Evolutionary conservation across 2,888 invertebrate genomes (phyloP).

Genomic region (Aphodius sticticus): DNA sequence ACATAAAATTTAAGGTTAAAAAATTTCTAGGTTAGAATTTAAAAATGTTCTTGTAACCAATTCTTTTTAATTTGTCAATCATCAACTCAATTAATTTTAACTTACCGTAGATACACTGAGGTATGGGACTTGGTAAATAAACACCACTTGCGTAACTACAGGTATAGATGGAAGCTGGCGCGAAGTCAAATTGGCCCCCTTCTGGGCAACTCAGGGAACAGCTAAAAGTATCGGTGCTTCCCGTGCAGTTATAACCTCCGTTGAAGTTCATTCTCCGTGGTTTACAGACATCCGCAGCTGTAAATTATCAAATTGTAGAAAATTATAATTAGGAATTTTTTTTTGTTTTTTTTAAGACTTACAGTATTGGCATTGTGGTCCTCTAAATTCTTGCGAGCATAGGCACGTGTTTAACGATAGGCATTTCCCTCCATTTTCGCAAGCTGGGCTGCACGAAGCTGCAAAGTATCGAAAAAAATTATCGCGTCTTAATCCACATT

Average conservation of each 20-base stretch:
- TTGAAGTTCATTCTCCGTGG: conserved; percentile 74
- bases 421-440: conserved; percentile 84
- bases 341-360: too few species aligned
- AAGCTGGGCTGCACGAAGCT: conserved; percentile 76
- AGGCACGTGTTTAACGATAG: conserved; percentile 79
- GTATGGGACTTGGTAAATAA: conserved; percentile 74
- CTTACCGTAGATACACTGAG: conserved; percentile 74
- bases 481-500: too few species aligned
- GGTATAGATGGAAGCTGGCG: conserved; percentile 69
- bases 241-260: conserved; percentile 78
- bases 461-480: conserved; percentile 46
- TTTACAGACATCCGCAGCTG: conserved; percentile 69
- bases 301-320: conserved; percentile 38
- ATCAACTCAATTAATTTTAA: neutral
- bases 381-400: conserved; percentile 75
- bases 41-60: too few species aligned
- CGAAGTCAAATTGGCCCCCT: conserved; percentile 69
- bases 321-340: conserved; percentile 20
- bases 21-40: too few species aligned
- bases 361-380: conserved; percentile 78
- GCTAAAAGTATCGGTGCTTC: conserved; percentile 66
- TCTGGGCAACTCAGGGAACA: conserved; percentile 75
- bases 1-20: too few species aligned
- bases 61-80: too few species aligned
- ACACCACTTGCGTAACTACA: conserved; percentile 72